A percentile compares a stretch with the other conserved stretches of the same genome.
phyloP scores from a whole-genome alignment of 2,113 vertebrate species.

The Prinia subflava region DNA sequence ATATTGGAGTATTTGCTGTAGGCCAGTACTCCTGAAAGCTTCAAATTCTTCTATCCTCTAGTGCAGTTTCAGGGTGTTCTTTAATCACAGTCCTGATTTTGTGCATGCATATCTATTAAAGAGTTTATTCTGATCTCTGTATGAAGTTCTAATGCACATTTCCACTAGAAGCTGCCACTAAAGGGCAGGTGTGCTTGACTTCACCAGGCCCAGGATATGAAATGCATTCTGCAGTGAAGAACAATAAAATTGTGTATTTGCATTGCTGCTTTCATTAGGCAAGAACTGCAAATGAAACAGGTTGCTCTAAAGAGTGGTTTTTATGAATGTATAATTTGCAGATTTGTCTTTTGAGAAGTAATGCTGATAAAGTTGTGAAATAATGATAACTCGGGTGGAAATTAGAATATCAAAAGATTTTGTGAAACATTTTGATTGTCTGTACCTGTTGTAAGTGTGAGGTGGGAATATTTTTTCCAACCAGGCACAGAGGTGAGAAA shows the following conservation, averaged over 20 bases:
- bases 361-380: not conserved
- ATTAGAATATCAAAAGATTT: not conserved
- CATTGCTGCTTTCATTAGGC: not conserved
- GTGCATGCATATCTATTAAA: not conserved
- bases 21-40: not conserved
- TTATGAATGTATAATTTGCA: not conserved
- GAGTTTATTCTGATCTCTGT: not conserved
- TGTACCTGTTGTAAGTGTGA: not conserved
- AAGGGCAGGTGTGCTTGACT: not conserved
- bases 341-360: not conserved
- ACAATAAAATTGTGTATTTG: not conserved
- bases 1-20: not conserved
- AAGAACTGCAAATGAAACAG: not conserved
- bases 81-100: not conserved
- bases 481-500: not conserved
- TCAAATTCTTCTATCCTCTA: not conserved
- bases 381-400: not conserved
- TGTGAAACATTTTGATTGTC: not conserved
- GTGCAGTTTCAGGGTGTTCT: not conserved
- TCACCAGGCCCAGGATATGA: not conserved
- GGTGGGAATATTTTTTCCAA: not conserved
- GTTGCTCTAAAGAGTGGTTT: not conserved
- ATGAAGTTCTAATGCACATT: not conserved
- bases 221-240: not conserved
- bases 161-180: not conserved